Evolutionary conservation across 2,797 vertebrate species (phyloP).

Genomic region (Enteromius unitaeniatus): DNA sequence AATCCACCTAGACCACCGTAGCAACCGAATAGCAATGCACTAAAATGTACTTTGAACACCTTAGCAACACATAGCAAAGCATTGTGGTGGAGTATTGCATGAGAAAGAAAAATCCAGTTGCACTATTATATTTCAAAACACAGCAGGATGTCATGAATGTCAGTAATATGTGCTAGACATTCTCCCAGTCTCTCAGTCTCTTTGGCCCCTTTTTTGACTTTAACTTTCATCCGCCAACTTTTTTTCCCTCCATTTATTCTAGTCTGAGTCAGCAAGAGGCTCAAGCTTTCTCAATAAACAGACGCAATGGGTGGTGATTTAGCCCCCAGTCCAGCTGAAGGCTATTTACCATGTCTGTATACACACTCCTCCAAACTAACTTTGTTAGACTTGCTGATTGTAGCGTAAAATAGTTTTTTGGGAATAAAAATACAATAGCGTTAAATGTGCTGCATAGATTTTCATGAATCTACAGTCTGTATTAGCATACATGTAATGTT

Average conservation of each 20-base stretch:
- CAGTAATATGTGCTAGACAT: constrained; percentile 32
- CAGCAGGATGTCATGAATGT: constrained; percentile 29
- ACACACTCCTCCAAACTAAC: constrained; percentile 21
- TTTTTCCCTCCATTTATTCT: neutral
- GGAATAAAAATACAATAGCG: neutral
- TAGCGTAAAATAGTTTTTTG: neutral
- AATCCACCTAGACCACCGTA: neutral
- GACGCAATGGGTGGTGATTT: constrained; percentile 55
- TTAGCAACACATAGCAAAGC: neutral
- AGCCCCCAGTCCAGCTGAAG: constrained; percentile 63
- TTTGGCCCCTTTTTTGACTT: constrained; percentile 35
- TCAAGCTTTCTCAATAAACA: constrained; percentile 45
- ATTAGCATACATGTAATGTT: neutral
- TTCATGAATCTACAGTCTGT: neutral
- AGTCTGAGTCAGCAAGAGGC: constrained; percentile 38
- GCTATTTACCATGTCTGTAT: constrained; percentile 62
- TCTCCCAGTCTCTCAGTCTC: constrained; percentile 1
- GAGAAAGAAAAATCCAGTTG: neutral
- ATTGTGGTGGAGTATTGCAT: neutral
- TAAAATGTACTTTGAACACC: neutral
- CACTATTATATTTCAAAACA: constrained; percentile 27
- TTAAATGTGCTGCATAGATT: neutral
- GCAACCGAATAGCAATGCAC: constrained; percentile 11
- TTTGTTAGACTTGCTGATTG: neutral
- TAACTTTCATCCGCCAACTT: constrained; percentile 15